phyloP scores from a whole-genome alignment of 2,888 invertebrate species.

The Idaea straminata region DNA sequence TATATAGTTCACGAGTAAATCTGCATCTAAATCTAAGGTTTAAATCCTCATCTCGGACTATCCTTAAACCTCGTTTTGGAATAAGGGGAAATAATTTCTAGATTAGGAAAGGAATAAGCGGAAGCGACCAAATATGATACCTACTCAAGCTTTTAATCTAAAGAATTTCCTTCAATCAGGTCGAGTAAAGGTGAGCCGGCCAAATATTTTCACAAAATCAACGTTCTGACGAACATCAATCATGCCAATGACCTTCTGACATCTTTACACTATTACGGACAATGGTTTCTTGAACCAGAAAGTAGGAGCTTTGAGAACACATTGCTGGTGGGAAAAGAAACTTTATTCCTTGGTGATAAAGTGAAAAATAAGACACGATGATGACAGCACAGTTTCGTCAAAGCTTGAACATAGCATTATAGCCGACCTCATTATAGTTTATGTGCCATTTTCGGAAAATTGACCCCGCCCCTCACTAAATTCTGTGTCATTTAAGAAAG shows the following conservation, averaged over 20 bases:
- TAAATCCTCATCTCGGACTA: too few species aligned
- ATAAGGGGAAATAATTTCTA: neutral
- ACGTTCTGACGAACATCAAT: conserved; percentile 40
- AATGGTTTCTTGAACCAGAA: conserved; percentile 40
- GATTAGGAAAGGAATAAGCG: conserved; percentile 16
- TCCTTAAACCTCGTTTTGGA: too few species aligned
- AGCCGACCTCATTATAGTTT: conserved; percentile 53
- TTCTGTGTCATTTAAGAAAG: conserved; percentile 36
- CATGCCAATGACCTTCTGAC: conserved; percentile 54
- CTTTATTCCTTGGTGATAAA: conserved; percentile 28
- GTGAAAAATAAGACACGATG: conserved; percentile 18
- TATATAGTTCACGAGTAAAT: too few species aligned
- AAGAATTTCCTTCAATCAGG: conserved; percentile 29
- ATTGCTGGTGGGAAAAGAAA: conserved; percentile 29
- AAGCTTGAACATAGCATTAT: conserved; percentile 30
- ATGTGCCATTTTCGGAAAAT: conserved; percentile 58
- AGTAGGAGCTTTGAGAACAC: conserved; percentile 24
- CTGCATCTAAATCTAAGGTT: too few species aligned
- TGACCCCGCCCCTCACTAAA: conserved; percentile 57
- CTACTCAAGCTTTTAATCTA: conserved; percentile 25
- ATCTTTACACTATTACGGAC: conserved; percentile 48
- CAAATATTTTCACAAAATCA: conserved; percentile 38
- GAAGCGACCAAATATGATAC: neutral
- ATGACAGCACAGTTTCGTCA: conserved; percentile 25
- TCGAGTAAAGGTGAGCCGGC: conserved; percentile 28